phyloP scores from a whole-genome alignment of 2,888 invertebrate genomes.

The Cheilosia vernalis region DNA sequence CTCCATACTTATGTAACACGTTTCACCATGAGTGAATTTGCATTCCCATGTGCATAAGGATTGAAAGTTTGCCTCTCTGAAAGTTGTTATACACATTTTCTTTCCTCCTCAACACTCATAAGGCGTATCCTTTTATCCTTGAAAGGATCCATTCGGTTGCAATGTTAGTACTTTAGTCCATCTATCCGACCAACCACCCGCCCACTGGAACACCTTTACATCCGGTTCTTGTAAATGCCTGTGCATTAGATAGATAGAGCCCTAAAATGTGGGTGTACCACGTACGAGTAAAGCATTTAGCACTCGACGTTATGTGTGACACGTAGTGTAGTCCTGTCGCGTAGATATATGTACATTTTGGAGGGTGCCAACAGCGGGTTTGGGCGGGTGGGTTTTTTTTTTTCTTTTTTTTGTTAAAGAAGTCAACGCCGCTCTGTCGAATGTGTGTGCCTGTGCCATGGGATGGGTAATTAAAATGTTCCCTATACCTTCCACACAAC shows the following conservation, averaged over 20 bases:
- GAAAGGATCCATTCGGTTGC: conserved; percentile 73
- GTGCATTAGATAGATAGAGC: conserved; percentile 17
- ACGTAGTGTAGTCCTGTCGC: conserved; percentile 39
- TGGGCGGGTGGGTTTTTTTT: conserved; percentile 16
- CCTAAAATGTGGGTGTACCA: conserved; percentile 54
- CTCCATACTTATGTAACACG: conserved; percentile 38
- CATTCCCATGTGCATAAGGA: conserved; percentile 15
- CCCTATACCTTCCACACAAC: background rate
- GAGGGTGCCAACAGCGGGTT: conserved; percentile 9
- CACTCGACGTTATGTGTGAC: conserved; percentile 69
- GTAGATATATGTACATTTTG: background rate
- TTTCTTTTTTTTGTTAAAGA: conserved; percentile 36
- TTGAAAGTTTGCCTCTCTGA: conserved; percentile 2
- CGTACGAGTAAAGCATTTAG: conserved; percentile 58
- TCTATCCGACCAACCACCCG: conserved; percentile 57
- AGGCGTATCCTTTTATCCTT: conserved; percentile 75
- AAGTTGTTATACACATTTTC: conserved; percentile 2
- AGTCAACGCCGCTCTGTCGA: conserved; percentile 30
- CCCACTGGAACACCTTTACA: conserved; percentile 59
- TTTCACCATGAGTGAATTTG: conserved; percentile 50
- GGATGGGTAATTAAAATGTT: conserved; percentile 71
- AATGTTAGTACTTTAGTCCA: conserved; percentile 72
- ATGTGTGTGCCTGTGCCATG: conserved; percentile 13
- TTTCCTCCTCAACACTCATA: conserved; percentile 64
- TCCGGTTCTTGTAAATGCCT: conserved; percentile 12